A percentile compares a stretch with the other conserved stretches of the same genome.
phyloP scores from a whole-genome alignment of 2,113 vertebrate species.

The Caretta caretta region DNA sequence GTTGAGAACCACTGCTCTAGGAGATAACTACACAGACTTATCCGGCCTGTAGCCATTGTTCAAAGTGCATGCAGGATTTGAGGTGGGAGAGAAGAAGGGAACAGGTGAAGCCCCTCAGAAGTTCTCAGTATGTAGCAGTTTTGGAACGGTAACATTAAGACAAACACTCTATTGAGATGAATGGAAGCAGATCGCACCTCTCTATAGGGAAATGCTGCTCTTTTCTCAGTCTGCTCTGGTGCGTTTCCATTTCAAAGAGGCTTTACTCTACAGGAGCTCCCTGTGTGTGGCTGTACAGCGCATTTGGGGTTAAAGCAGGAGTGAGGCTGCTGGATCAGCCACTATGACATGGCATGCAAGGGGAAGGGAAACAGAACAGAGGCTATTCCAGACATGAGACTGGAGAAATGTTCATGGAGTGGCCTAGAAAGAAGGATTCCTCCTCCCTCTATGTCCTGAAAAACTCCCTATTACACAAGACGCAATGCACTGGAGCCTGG shows the following conservation, averaged over 20 bases:
- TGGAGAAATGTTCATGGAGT: fast-evolving
- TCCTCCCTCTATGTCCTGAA: fast-evolving
- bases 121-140: fast-evolving
- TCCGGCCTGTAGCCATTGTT: fast-evolving
- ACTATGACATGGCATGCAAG: fast-evolving
- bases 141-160: background rate
- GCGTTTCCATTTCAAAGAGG: background rate
- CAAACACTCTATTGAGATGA: background rate
- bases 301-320: fast-evolving
- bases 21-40: background rate
- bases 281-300: fast-evolving
- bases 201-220: fast-evolving
- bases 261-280: too few relatives aligned
- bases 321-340: background rate
- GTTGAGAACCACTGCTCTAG: too few relatives aligned
- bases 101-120: background rate
- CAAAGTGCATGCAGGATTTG: fast-evolving
- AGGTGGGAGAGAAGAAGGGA: background rate
- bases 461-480: fast-evolving
- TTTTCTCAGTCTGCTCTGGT: background rate
- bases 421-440: background rate
- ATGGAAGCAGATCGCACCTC: background rate
- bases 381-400: fast-evolving
- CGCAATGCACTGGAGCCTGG: background rate
- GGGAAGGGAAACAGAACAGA: background rate